Evolutionary conservation across 2,797 vertebrate species (phyloP).

Genomic region (Thaleichthys pacificus): DNA sequence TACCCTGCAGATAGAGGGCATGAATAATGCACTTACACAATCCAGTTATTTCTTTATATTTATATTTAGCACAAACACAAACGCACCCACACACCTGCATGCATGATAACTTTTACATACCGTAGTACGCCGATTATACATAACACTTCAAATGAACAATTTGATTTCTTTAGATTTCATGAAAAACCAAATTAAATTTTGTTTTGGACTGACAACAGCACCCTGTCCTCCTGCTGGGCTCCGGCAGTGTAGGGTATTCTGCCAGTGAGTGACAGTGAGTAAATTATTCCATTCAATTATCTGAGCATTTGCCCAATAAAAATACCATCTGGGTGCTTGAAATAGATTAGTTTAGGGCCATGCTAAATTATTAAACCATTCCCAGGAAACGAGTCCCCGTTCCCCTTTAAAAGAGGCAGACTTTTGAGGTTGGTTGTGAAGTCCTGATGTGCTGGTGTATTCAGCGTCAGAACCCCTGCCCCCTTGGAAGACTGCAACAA

Average conservation of each 20-base stretch:
- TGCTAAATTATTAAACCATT: slow-evolving; percentile 77
- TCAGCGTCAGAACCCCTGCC: slow-evolving; percentile 39
- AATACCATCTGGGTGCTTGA: slow-evolving; percentile 77
- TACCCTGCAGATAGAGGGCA: slow-evolving; percentile 23
- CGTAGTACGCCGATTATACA: not conserved
- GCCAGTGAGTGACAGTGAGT: slow-evolving; percentile 67
- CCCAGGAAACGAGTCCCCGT: slow-evolving; percentile 71
- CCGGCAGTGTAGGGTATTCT: slow-evolving; percentile 56
- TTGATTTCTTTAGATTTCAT: slow-evolving; percentile 45
- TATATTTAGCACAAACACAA: not conserved
- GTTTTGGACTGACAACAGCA: slow-evolving; percentile 50
- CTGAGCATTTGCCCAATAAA: slow-evolving; percentile 75
- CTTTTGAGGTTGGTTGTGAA: slow-evolving; percentile 62
- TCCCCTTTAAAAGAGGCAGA: slow-evolving; percentile 71
- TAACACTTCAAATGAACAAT: not conserved
- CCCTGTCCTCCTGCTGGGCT: slow-evolving; percentile 59
- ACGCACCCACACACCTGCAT: not conserved
- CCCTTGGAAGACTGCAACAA: slow-evolving; percentile 39
- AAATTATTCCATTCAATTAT: slow-evolving; percentile 80
- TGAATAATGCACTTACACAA: slow-evolving; percentile 44
- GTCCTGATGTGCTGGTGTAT: slow-evolving; percentile 46
- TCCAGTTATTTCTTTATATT: slow-evolving; percentile 1
- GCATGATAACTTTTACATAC: not conserved
- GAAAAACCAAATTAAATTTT: slow-evolving; percentile 47
- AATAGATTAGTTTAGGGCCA: slow-evolving; percentile 79